A percentile compares a stretch with the other conserved stretches of the same genome.
These are phyloP conservation scores for Cheilinus undulatus DNA, from an alignment of 2,113 vertebrate genomes.

Conservation along the genomic window DNA sequence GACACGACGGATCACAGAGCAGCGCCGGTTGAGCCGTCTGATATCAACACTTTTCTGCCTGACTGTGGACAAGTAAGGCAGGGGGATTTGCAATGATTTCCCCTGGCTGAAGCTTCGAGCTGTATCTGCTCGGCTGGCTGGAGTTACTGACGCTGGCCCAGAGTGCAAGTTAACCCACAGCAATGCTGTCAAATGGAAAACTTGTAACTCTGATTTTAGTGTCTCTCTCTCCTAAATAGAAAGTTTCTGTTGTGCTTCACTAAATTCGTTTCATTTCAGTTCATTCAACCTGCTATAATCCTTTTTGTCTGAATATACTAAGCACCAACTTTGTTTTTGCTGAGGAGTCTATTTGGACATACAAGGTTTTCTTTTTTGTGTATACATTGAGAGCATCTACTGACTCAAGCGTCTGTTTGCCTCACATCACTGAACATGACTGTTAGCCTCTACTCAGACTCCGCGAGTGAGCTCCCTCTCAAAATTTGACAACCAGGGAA, in stretches of 20 bases:
- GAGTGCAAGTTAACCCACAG: slow-evolving; percentile 31
- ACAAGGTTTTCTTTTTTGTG: not conserved
- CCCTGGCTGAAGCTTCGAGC: slow-evolving; percentile 44
- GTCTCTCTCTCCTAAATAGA: slow-evolving; percentile 5
- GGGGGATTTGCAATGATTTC: slow-evolving; percentile 71
- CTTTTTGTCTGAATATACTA: not conserved
- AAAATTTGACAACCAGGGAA: slow-evolving; percentile 10
- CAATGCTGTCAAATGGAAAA: slow-evolving; percentile 48
- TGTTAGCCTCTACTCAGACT: not conserved
- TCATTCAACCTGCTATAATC: not conserved
- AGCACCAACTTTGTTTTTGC: not conserved
- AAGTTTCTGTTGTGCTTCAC: not conserved
- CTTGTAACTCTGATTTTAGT: slow-evolving; percentile 18
- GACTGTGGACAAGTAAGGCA: slow-evolving; percentile 59
- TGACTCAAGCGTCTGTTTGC: not conserved
- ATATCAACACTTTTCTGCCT: slow-evolving; percentile 76
- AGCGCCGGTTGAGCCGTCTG: slow-evolving; percentile 61
- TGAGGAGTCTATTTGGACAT: not conserved
- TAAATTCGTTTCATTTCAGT: not conserved
- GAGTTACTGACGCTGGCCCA: slow-evolving; percentile 38
- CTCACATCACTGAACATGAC: slow-evolving; percentile 9
- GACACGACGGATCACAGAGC: slow-evolving; percentile 73
- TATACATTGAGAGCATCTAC: not conserved
- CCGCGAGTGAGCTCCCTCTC: slow-evolving; percentile 7
- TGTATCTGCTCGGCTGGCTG: slow-evolving; percentile 52